Conservation (phyloP, 2,797 vertebrate species). For the Natrix natrix region DNA sequence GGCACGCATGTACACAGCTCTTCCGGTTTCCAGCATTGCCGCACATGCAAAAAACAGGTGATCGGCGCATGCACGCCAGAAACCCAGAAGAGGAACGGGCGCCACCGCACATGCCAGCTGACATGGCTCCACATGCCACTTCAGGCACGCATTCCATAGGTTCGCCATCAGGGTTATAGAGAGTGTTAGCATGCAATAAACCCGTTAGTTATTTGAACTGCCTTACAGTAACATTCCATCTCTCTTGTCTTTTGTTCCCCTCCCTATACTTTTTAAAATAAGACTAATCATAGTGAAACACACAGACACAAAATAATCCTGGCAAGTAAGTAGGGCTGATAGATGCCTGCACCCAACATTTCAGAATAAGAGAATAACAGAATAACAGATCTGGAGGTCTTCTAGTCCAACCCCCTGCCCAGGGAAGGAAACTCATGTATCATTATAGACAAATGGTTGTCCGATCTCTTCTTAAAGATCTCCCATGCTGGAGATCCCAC, state of each 20-base stretch:
- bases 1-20: too few relatives aligned
- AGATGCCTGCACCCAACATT: neutral
- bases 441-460: neutral
- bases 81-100: too few relatives aligned
- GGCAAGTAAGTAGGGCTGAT: neutral
- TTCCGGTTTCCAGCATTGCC: too few relatives aligned
- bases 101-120: too few relatives aligned
- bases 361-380: neutral
- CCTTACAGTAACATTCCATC: neutral
- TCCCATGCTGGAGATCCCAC: neutral
- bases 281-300: neutral
- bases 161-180: neutral
- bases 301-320: neutral
- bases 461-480: neutral
- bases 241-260: neutral
- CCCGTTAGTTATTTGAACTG: neutral
- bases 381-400: neutral
- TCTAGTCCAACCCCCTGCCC: neutral
- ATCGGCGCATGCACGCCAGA: too few relatives aligned
- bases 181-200: neutral
- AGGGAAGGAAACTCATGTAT: neutral
- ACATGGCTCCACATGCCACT: too few relatives aligned
- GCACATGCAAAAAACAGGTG: too few relatives aligned
- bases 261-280: neutral
- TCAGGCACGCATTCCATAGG: too few relatives aligned